Evolutionary conservation across 2,113 vertebrate species (phyloP), one percentile per base, ranked within the genome.

Genomic region (Proteles cristata): DNA sequence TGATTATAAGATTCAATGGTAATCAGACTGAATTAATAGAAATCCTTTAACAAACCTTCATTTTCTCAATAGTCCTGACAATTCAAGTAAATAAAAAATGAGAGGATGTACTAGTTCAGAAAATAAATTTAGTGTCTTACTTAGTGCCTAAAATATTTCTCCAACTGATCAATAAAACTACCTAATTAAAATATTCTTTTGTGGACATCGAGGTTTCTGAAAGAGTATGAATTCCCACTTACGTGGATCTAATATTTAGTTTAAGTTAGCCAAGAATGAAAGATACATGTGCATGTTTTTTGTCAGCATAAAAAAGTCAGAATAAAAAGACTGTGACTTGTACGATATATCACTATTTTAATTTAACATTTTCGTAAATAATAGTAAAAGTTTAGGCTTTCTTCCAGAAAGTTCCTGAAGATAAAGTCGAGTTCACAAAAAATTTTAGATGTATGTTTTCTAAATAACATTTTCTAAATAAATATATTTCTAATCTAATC

Each of bases 11-110:
- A 98, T 98, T 98, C 97, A 98, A 35, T 98, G 93, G 92, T 98
- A 98, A 98, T 98, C 98, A 99, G 98, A 97, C 93, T 98, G 97
- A 98, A 99, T 99, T 99, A 99, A 99, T 98, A 98, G 96, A 16
- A 97, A 66, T 95, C 93, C 93, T 98, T 97, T 98, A 98, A 98
- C 88, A 98, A 98, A 98, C 73, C 86, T 98, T 98, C 74, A 96
- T 98, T 98, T 98, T 97, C 93, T 98, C 92, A 96, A 98, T 96
- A 96, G 93, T 98, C 50, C 74, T 96, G 88, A 96, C 81, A 95
- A 97, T 98, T 97, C 48, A 89, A 90, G 43, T 97, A 97, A 98
- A 97, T 81, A 98, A 97, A 97, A 96, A 92, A 80, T 50, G 65
- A 98, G 87, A 97, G 93, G 63, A 80, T 2, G 0, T 33, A 97